Percentiles rank a stretch among this genome's conserved stretches.
Conservation (phyloP, 1,140 invertebrate species). For the Euborellia annulipes region DNA sequence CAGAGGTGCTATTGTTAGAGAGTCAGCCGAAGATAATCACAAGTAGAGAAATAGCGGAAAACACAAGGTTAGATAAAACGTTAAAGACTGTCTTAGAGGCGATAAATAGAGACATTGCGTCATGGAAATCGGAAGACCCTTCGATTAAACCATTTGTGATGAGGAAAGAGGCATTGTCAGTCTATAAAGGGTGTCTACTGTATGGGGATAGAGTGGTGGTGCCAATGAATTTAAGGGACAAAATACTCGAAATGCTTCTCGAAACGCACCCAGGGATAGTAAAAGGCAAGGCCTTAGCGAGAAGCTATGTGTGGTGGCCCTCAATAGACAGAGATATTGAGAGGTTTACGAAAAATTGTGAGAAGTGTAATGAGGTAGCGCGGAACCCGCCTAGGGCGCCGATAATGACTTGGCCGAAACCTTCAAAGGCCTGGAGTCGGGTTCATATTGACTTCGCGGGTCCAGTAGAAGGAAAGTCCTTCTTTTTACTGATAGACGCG, state of each 20-base stretch:
- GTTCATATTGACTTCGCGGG: constrained; percentile 24
- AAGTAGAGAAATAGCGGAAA: no score
- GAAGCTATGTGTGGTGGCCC: constrained; percentile 35
- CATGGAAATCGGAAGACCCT: no score
- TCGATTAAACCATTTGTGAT: no score
- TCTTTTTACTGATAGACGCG: constrained; percentile 22
- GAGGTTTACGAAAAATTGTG: constrained; percentile 26
- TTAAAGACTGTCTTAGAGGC: no score
- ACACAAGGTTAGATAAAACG: no score
- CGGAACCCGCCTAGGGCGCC: constrained; percentile 5
- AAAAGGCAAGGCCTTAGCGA: constrained; percentile 34
- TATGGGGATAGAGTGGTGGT: constrained; percentile 15
- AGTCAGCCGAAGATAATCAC: no score
- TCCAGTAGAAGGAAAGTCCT: constrained; percentile 17
- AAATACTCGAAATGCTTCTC: constrained; percentile 22
- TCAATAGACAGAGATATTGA: constrained; percentile 31
- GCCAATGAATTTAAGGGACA: constrained; percentile 21
- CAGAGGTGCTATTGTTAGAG: no score
- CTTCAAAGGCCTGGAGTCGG: constrained; percentile 9
- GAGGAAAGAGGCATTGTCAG: no score
- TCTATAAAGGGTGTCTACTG: constrained; percentile 5
- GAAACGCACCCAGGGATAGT: constrained; percentile 31
- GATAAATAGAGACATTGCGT: no score
- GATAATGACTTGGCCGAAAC: constrained; percentile 1
- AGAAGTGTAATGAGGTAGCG: constrained; percentile 21